Conservation (phyloP, 2,797 vertebrate genomes). For the Harpagifer antarcticus region DNA sequence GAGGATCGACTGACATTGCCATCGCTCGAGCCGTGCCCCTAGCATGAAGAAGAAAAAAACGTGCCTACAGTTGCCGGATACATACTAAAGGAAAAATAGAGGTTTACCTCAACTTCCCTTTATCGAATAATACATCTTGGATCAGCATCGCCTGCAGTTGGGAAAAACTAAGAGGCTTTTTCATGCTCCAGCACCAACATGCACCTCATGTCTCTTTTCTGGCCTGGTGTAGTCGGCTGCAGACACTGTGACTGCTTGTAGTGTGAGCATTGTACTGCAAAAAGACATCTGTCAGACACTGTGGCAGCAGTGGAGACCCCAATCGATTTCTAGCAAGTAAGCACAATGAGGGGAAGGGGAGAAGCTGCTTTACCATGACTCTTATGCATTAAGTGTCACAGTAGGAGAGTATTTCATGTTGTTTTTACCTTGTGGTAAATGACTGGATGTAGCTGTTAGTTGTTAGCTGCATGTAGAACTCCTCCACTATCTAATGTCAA, state of each 20-base stretch:
- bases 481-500: conserved; percentile 57
- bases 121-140: conserved; percentile 32
- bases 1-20: not conserved
- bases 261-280: conserved; percentile 55
- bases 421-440: conserved; percentile 54
- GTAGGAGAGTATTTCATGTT: conserved; percentile 72
- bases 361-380: conserved; percentile 66
- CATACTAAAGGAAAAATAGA: conserved; percentile 5
- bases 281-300: conserved; percentile 76
- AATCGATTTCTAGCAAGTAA: conserved; percentile 82
- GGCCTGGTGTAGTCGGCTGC: conserved; percentile 49
- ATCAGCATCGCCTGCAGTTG: conserved; percentile 37
- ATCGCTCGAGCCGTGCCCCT: not conserved
- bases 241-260: conserved; percentile 68
- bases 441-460: conserved; percentile 67
- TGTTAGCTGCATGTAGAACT: conserved; percentile 57
- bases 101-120: conserved; percentile 14
- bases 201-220: conserved; percentile 62
- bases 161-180: conserved; percentile 54
- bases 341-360: conserved; percentile 74
- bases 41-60: not conserved
- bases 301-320: conserved; percentile 72
- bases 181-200: conserved; percentile 50
- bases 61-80: conserved; percentile 8
- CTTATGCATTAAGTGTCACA: conserved; percentile 84